phyloP scores from a whole-genome alignment of 2,113 vertebrate genomes.

The Ahaetulla prasina region DNA sequence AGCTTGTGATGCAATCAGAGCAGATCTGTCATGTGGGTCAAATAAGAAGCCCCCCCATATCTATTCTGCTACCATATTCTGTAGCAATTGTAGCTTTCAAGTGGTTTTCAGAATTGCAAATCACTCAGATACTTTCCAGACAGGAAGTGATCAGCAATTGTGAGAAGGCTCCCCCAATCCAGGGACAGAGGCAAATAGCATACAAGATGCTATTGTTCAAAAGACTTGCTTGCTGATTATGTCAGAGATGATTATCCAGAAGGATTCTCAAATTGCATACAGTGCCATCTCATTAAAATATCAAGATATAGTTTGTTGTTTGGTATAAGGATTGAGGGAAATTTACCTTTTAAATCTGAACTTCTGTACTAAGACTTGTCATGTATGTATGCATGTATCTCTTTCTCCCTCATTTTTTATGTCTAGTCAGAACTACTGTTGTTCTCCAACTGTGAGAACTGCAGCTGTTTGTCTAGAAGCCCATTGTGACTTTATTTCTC shows the following conservation, averaged over 20 bases:
- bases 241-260: not conserved
- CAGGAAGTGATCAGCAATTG: not conserved
- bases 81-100: not conserved
- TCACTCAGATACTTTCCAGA: not conserved
- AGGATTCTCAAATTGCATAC: not conserved
- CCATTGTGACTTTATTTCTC: not conserved
- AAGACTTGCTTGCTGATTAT: not conserved
- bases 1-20: not conserved
- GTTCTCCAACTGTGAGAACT: not conserved
- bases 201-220: not conserved
- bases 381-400: not conserved
- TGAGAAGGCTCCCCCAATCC: not conserved
- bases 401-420: not conserved
- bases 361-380: not conserved
- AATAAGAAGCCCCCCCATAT: not conserved
- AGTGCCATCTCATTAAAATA: not conserved
- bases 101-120: not conserved
- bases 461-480: not conserved
- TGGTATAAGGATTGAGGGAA: not conserved
- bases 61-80: not conserved
- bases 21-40: not conserved
- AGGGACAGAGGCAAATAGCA: not conserved
- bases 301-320: not conserved
- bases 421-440: not conserved
- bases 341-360: not conserved